Base-by-base conservation (phyloP, 2,888 invertebrate genomes). In the Nephrotoma flavescens region DNA sequence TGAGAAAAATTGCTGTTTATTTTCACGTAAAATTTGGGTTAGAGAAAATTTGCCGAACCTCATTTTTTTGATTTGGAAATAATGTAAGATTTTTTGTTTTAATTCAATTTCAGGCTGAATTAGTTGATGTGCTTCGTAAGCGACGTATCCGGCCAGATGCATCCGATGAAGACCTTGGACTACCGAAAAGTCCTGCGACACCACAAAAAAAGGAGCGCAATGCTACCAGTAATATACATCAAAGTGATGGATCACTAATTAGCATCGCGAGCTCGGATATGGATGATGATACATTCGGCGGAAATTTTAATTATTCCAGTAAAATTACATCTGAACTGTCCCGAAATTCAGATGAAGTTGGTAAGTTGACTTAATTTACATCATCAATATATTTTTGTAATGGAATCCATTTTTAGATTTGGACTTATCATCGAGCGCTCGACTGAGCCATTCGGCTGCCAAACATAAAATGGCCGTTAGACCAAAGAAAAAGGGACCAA, bases 181-280 rank as follows among this genome's bases (percentile, higher is more conserved):
- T 96, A 88, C 96, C 96, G 7, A 93, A 94, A 88, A 96, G 95
- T 90, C 95, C 96, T 0, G 95, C 95, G 47, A 95, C 95, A 87
- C 95, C 95, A 41, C 93, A 94, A 86, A 93, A 94, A 88, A 93
- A 90, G 41, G 89, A 88, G n/a, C 89, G 89, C 87, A 85, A 91
- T 90, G 88, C 90, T 90, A 87, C 90, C 92, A 87, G 92, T 92
- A 91, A 92, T 91, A 88, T 92, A 90, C 89, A 92, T 92, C 87
- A 92, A 92, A 93, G 93, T 92, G 90, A 90, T 88, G 89, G 87
- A 42, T 91, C 91, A n/a, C 93, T 96, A 89, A 94, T 96, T 91
- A 96, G 96, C 92, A 95, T 96, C 92, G 96, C 95, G 89, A 95
- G 95, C 91, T 95, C 95, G 31, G 95, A 95, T 91, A 94, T 95